phyloP scores from a whole-genome alignment of 2,797 vertebrate genomes.

The Phrynocephalus vlangalii region DNA sequence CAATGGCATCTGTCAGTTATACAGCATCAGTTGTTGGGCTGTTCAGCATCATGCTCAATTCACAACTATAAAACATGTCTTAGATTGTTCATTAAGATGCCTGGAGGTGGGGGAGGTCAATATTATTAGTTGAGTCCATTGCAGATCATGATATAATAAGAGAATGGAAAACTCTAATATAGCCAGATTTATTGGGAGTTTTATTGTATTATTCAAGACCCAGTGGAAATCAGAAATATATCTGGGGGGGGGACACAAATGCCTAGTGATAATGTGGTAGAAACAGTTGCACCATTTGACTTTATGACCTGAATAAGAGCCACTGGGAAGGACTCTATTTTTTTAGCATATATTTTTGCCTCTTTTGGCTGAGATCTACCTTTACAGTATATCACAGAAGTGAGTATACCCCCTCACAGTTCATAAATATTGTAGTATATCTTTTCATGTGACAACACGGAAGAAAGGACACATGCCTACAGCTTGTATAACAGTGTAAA shows the following conservation, averaged over 20 bases:
- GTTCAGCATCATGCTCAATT: neutral
- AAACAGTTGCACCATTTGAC: neutral
- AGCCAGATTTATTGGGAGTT: neutral
- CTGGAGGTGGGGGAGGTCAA: neutral
- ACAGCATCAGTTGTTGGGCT: neutral
- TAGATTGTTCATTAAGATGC: constrained; percentile 3
- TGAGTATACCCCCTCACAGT: no score
- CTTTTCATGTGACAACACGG: no score
- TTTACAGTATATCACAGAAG: neutral
- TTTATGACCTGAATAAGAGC: neutral
- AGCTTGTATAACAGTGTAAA: no score
- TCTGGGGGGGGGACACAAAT: neutral
- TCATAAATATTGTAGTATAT: no score
- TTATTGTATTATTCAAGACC: neutral
- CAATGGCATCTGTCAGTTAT: constrained; percentile 8
- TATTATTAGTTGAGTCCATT: neutral
- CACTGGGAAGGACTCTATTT: neutral
- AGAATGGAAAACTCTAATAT: neutral
- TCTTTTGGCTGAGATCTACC: neutral
- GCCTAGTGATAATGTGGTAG: neutral
- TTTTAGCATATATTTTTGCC: neutral
- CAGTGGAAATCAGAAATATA: neutral
- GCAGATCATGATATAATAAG: neutral
- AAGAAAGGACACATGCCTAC: no score
- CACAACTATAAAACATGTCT: neutral